A percentile compares a stretch with the other conserved stretches of the same genome.
Evolutionary conservation across 1,140 invertebrate genomes (phyloP).

Genomic region (Anthonomus grandis): DNA sequence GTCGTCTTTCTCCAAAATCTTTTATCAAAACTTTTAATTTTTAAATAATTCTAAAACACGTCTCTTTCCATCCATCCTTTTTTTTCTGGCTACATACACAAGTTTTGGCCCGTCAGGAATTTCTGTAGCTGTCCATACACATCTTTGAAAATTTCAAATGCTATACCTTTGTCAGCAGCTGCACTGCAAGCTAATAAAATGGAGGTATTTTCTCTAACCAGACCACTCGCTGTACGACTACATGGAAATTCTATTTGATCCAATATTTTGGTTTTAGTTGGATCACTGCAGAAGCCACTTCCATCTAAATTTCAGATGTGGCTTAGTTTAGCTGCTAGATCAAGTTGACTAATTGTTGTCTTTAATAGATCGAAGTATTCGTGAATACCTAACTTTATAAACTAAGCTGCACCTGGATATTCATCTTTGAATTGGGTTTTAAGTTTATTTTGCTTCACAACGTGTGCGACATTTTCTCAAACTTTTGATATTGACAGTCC

Average conservation of each 20-base stretch:
- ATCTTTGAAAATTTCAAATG: slow-evolving; percentile 3
- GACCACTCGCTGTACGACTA: slow-evolving; percentile 8
- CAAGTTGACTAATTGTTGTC: neutral
- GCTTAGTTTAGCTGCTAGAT: neutral
- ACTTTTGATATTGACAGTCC: neutral
- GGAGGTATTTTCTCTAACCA: neutral
- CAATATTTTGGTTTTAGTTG: slow-evolving; percentile 14
- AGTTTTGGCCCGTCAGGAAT: neutral
- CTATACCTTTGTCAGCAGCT: neutral
- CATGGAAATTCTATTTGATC: slow-evolving; percentile 6
- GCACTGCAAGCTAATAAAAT: slow-evolving; percentile 7
- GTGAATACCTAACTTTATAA: neutral
- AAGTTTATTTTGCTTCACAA: neutral
- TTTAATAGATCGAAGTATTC: slow-evolving; percentile 2
- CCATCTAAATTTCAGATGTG: slow-evolving; percentile 18
- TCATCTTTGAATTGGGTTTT: neutral
- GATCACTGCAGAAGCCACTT: slow-evolving; percentile 11
- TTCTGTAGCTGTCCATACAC: neutral
- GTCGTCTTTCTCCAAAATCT: neutral
- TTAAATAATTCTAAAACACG: neutral
- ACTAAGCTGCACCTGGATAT: neutral
- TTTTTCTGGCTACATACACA: neutral
- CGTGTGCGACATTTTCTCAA: neutral
- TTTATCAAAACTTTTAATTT: no score
- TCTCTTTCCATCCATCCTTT: neutral